Conservation (phyloP, 2,888 invertebrate genomes). For the Lamellibrachia columna region DNA sequence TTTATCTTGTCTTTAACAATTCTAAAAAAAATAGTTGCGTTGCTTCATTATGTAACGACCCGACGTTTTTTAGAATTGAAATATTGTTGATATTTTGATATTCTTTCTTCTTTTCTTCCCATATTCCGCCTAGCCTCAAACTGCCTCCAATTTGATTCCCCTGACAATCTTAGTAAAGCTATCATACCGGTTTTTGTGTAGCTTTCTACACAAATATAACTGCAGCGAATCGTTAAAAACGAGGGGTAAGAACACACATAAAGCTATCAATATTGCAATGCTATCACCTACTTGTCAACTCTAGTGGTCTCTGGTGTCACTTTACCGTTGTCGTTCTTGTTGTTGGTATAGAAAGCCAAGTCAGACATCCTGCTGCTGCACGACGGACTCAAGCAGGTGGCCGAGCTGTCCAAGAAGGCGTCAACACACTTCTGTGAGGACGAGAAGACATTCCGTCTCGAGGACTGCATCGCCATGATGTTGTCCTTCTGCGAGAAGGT, state of each 20-base stretch:
- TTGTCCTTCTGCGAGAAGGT: constrained; percentile 81
- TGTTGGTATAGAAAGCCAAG: constrained; percentile 51
- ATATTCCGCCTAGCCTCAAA: too few species aligned
- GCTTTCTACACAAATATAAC: too few species aligned
- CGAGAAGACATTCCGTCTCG: constrained; percentile 85
- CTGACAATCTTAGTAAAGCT: too few species aligned
- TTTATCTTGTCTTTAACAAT: too few species aligned
- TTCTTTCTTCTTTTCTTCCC: too few species aligned
- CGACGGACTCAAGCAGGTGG: constrained; percentile 83
- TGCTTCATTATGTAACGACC: too few species aligned
- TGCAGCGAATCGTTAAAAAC: too few species aligned
- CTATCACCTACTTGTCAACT: background rate
- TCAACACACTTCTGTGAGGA: constrained; percentile 96
- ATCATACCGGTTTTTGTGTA: too few species aligned
- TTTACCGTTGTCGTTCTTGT: background rate
- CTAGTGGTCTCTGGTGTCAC: background rate
- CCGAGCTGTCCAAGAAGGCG: constrained; percentile 80
- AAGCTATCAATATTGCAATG: background rate
- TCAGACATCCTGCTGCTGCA: constrained; percentile 67
- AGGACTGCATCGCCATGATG: constrained; percentile 92
- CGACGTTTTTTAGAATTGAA: too few species aligned
- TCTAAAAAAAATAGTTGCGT: too few species aligned
- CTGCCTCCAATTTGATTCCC: too few species aligned
- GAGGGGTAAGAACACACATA: background rate
- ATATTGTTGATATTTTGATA: too few species aligned